These are phyloP conservation scores for Leucoraja ocellata DNA, from an alignment of 2,797 vertebrate species.

Conservation along the genomic window DNA sequence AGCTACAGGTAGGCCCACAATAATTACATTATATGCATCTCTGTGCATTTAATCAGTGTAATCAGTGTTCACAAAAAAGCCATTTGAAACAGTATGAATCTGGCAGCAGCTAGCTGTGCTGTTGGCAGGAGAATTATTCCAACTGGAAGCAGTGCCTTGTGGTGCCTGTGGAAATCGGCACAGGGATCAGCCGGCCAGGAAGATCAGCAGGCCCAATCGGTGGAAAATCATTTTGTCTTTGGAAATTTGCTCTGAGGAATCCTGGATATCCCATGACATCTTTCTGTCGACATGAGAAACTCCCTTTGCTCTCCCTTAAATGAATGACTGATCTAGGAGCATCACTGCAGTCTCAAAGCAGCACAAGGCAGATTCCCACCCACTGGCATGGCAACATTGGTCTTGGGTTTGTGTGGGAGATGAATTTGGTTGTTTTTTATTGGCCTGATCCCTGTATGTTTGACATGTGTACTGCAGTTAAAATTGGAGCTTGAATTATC, in stretches of 20 bases:
- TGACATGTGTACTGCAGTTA: not conserved
- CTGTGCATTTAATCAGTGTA: not conserved
- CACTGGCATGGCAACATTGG: not conserved
- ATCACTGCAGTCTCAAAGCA: too few relatives aligned
- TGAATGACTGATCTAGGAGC: too few relatives aligned
- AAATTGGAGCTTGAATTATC: not conserved
- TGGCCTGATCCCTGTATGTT: not conserved
- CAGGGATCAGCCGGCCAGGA: not conserved
- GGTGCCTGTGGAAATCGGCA: not conserved
- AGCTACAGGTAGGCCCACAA: not conserved
- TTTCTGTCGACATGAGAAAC: not conserved
- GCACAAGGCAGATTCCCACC: not conserved
- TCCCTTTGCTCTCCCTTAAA: not conserved
- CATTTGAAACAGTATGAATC: not conserved
- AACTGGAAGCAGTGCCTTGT: not conserved
- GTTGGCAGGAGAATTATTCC: not conserved
- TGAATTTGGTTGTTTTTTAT: not conserved
- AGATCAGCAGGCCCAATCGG: not conserved
- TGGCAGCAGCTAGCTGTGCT: not conserved
- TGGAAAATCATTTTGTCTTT: not conserved
- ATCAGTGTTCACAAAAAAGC: not conserved
- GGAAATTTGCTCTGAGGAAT: not conserved
- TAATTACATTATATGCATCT: not conserved
- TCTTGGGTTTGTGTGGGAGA: not conserved
- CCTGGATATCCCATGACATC: not conserved